These are phyloP conservation scores for Anthrax anthrax DNA, from an alignment of 2,888 invertebrate species.

Conservation along the genomic window DNA sequence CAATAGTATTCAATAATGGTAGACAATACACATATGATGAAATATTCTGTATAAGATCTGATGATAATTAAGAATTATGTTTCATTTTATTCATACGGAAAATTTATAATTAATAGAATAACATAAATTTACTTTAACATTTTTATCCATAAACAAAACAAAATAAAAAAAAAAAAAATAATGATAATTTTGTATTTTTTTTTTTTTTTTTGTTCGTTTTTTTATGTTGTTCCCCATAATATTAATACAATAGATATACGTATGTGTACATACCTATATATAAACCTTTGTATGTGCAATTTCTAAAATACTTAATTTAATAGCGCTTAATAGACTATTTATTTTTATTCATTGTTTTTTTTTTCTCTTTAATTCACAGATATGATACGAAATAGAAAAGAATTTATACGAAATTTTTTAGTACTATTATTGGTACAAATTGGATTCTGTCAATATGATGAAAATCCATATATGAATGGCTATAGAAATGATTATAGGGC, in stretches of 20 bases:
- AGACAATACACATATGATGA: slow-evolving; percentile 1
- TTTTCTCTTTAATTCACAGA: not conserved
- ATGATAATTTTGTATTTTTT: too few relatives aligned
- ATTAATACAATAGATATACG: not conserved
- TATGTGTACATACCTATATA: not conserved
- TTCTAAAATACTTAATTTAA: too few relatives aligned
- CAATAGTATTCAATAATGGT: too few relatives aligned
- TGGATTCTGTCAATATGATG: slow-evolving; percentile 4
- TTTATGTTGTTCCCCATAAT: too few relatives aligned
- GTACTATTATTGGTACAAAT: slow-evolving; percentile 5
- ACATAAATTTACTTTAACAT: not conserved
- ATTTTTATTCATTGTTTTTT: slow-evolving; percentile 1
- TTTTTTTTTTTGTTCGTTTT: too few relatives aligned
- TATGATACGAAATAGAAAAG: slow-evolving; percentile 7
- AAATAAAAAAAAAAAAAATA: too few relatives aligned
- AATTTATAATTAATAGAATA: too few relatives aligned
- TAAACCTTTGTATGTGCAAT: too few relatives aligned
- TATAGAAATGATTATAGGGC: slow-evolving; percentile 9
- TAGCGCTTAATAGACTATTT: too few relatives aligned
- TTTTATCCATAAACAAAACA: not conserved
- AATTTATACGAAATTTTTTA: not conserved
- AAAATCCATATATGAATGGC: slow-evolving; percentile 10
- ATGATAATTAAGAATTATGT: slow-evolving; percentile 2
- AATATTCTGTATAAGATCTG: slow-evolving; percentile 2
- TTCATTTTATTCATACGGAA: too few relatives aligned